These are phyloP conservation scores for Pluvialis apricaria DNA, from an alignment of 2,113 vertebrate species.

Conservation along the genomic window DNA sequence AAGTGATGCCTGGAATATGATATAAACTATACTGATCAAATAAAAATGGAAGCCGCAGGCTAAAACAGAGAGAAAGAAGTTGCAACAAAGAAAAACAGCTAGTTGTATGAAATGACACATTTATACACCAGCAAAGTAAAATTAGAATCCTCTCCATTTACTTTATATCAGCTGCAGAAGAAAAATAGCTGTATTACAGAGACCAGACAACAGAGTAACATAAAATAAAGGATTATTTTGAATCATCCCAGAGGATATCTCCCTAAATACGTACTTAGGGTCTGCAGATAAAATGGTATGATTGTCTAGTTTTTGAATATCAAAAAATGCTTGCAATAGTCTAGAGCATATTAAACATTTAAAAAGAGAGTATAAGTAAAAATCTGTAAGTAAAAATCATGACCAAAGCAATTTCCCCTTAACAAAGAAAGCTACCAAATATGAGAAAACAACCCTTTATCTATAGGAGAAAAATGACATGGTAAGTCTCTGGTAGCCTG, in stretches of 20 bases:
- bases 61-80: slow-evolving; percentile 74
- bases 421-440: background rate
- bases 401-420: background rate
- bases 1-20: slow-evolving; percentile 74
- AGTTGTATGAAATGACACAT: slow-evolving; percentile 77
- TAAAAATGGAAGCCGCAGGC: slow-evolving; percentile 73
- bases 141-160: slow-evolving; percentile 71
- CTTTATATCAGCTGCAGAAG: slow-evolving; percentile 56
- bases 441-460: background rate
- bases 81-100: slow-evolving; percentile 79
- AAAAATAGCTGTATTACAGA: slow-evolving; percentile 65
- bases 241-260: slow-evolving; percentile 23
- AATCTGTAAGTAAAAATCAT: background rate
- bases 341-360: background rate
- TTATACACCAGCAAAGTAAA: slow-evolving; percentile 73
- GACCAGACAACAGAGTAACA: slow-evolving; percentile 32
- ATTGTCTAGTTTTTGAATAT: background rate
- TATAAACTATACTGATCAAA: slow-evolving; percentile 82
- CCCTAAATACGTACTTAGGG: background rate
- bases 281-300: background rate
- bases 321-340: background rate
- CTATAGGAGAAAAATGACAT: background rate
- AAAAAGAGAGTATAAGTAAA: background rate
- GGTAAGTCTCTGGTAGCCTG: background rate
- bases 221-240: slow-evolving; percentile 55